Percentiles rank a stretch among this genome's conserved stretches.
Conservation (phyloP, 2,113 vertebrate species). For the Ifrita kowaldi region DNA sequence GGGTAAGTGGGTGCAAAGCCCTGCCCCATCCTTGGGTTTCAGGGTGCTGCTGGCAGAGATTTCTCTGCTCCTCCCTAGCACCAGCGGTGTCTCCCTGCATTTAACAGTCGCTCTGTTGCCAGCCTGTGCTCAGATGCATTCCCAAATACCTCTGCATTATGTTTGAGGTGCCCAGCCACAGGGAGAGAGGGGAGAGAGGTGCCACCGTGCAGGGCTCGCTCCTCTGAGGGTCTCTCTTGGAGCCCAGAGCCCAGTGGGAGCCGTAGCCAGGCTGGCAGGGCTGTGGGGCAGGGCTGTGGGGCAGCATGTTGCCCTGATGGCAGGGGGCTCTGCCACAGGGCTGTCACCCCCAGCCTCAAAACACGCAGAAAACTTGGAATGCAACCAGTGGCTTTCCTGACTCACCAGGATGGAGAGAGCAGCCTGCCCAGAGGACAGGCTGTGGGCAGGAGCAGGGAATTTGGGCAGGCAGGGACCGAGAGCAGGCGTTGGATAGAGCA, state of each 20-base stretch:
- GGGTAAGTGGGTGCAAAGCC: accelerated
- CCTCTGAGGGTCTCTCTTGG: background rate
- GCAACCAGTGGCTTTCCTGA: background rate
- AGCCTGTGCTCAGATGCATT: background rate
- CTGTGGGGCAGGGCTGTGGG: background rate
- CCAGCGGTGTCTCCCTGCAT: background rate
- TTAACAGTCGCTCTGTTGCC: accelerated
- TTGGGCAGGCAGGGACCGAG: background rate
- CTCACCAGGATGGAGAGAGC: background rate
- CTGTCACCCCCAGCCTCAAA: background rate
- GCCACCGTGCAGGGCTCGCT: background rate
- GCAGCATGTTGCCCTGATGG: accelerated
- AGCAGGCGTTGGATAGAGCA: background rate
- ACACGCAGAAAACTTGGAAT: background rate
- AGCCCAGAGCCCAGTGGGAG: background rate
- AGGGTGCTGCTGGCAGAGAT: background rate
- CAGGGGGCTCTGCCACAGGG: accelerated
- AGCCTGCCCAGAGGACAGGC: background rate
- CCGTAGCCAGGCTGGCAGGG: background rate
- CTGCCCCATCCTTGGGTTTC: background rate
- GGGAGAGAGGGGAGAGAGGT: background rate
- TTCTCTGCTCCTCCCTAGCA: background rate
- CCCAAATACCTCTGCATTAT: background rate
- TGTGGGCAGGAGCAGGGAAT: background rate
- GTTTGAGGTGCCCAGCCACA: background rate